Evolutionary conservation across 2,797 vertebrate species (phyloP).

Genomic region (Dallia pectoralis): DNA sequence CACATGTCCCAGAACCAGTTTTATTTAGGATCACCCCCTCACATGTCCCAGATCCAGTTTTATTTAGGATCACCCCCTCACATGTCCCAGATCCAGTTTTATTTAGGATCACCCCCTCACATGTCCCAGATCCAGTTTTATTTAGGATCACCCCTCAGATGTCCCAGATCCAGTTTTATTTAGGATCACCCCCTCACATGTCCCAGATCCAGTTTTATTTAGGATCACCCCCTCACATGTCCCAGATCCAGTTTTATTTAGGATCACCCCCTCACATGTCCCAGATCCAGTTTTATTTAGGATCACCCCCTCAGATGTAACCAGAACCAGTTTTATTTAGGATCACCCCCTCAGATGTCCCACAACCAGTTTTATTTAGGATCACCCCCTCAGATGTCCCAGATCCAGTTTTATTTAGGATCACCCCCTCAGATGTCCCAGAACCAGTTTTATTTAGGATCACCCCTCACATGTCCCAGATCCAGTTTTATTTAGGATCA

Average conservation of each 20-base stretch:
- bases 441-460: slow-evolving; percentile 48
- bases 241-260: slow-evolving; percentile 50
- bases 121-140: slow-evolving; percentile 52
- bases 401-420: slow-evolving; percentile 38
- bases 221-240: slow-evolving; percentile 53
- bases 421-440: slow-evolving; percentile 42
- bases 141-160: background rate
- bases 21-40: background rate
- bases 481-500: slow-evolving; percentile 42
- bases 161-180: slow-evolving; percentile 25
- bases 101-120: too few relatives aligned
- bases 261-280: background rate
- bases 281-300: slow-evolving; percentile 33
- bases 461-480: slow-evolving; percentile 48
- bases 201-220: slow-evolving; percentile 36
- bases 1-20: slow-evolving; percentile 55
- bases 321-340: too few relatives aligned
- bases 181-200: slow-evolving; percentile 49
- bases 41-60: slow-evolving; percentile 20
- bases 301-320: slow-evolving; percentile 51
- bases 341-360: slow-evolving; percentile 36
- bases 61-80: slow-evolving; percentile 47
- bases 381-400: slow-evolving; percentile 4
- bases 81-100: too few relatives aligned
- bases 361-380: slow-evolving; percentile 48